A percentile compares a stretch with the other conserved stretches of the same genome.
These are phyloP conservation scores for Athripsodes cinereus DNA, from an alignment of 2,888 invertebrate species.

Conservation along the genomic window DNA sequence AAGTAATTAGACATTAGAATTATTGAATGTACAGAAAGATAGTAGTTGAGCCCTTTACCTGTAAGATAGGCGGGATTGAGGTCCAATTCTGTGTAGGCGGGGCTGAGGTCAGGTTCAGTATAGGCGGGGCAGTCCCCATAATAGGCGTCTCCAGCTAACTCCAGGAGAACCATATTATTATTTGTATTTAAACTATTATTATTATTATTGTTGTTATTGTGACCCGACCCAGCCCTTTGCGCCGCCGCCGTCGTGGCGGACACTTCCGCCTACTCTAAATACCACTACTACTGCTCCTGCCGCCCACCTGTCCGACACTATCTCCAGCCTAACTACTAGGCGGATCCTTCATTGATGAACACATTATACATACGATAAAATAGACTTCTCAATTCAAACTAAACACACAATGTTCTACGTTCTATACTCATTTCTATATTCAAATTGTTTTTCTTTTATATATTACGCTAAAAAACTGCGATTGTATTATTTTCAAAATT, in stretches of 20 bases:
- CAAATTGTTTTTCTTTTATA: too few species aligned
- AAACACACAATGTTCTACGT: too few species aligned
- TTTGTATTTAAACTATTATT: background rate
- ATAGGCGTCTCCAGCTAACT: constrained; percentile 68
- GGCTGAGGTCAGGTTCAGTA: constrained; percentile 35
- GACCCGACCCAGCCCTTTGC: constrained; percentile 45
- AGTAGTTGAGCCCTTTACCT: constrained; percentile 29
- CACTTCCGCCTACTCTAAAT: constrained; percentile 14
- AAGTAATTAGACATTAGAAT: too few species aligned
- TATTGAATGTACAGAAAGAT: too few species aligned
- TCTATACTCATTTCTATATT: too few species aligned
- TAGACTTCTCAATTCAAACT: too few species aligned
- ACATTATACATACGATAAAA: too few species aligned
- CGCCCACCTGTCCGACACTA: background rate
- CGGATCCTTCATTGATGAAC: too few species aligned
- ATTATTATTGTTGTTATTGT: background rate
- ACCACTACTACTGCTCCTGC: background rate
- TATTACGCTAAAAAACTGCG: too few species aligned
- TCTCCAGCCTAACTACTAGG: too few species aligned
- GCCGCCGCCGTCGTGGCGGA: constrained; percentile 28
- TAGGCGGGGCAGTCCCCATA: constrained; percentile 57
- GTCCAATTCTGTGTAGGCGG: constrained; percentile 34
- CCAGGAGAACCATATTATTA: constrained; percentile 67
- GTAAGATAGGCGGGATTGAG: constrained; percentile 32
- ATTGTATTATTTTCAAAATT: too few species aligned